Evolutionary conservation across 1,140 invertebrate species (phyloP).

Genomic region (Conus ventricosus): DNA sequence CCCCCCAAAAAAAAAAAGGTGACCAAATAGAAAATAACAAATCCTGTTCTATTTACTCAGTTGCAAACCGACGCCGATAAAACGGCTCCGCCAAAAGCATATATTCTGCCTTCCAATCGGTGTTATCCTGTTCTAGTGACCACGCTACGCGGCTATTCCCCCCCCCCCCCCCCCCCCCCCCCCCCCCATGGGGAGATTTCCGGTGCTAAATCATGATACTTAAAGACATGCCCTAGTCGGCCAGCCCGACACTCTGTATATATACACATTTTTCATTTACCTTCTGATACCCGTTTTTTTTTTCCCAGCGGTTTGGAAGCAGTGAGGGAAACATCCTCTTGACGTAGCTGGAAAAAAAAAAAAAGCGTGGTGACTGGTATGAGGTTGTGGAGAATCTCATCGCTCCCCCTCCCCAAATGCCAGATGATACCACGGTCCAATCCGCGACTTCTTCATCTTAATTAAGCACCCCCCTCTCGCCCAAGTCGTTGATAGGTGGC

Average conservation of each 20-base stretch:
- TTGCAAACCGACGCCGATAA: not conserved
- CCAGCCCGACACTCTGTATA: not conserved
- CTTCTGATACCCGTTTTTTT: not conserved
- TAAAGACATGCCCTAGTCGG: not conserved
- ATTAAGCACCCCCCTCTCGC: not conserved
- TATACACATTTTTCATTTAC: not conserved
- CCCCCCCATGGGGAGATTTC: not conserved
- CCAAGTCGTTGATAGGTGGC: not conserved
- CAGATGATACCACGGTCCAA: not conserved
- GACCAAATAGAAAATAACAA: not conserved
- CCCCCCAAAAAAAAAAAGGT: not conserved
- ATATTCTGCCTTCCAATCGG: not conserved
- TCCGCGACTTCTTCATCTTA: constrained; percentile 7
- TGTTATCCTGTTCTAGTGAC: not conserved
- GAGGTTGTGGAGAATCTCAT: not conserved
- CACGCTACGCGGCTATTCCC: not conserved
- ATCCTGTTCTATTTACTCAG: not conserved
- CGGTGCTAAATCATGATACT: constrained; percentile 10
- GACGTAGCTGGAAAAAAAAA: not conserved
- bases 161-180: not conserved
- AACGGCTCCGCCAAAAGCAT: not conserved
- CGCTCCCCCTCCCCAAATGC: not conserved
- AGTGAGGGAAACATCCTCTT: not conserved
- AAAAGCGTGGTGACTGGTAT: not conserved
- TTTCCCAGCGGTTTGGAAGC: not conserved